Evolutionary conservation across 2,888 invertebrate genomes (phyloP), one percentile per base, ranked within the genome.

Genomic region (Drosophila falleni): DNA sequence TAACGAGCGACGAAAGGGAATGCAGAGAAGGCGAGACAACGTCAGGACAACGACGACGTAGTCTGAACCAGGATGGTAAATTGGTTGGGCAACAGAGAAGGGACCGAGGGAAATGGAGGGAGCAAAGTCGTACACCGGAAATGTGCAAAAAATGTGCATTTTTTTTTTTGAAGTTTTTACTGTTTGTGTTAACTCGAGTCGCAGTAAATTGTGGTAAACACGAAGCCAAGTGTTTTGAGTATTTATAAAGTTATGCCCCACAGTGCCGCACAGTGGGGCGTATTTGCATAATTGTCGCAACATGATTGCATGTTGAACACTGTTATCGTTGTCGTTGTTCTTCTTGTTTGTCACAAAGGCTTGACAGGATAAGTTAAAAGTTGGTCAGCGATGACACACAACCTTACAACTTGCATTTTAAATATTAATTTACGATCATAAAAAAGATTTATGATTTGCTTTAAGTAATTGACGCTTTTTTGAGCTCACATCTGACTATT

Each of bases 151-250:
- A 87, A 87, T 86, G 83, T 85, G 81, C 80, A 81, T 88, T 86
- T 86, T 81, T 80, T 80, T 80, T 80, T 80, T 61, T 73, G 53
- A 64, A 79, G 74, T 73, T 73, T 66, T 61, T 53, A 59, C 55
- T 71, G 82, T 78, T 73, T 81, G 79, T 68, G 67, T 77, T 78
- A 74, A 77, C 81, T 88, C 71, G 79, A 86, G 87, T 88, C 84
- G 75, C 82, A 86, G 87, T 86, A 88, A 86, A 88, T 86, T 86
- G 86, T 84, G 86, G 86, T 83, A 80, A 88, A 86, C 85, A 86
- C 87, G 81, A 78, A 81, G 79, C 84, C 84, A 87, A 88, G 88
- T 85, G 85, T 85, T 85, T 87, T 68, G 62, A 77, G 80, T 78
- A 85, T 85, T 87, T 86, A 85, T 78, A 64, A 73, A 76, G 88